A percentile compares a stretch with the other conserved stretches of the same genome.
Conservation (phyloP, 2,888 invertebrate genomes). For the Brachypalpus laphriformis region DNA sequence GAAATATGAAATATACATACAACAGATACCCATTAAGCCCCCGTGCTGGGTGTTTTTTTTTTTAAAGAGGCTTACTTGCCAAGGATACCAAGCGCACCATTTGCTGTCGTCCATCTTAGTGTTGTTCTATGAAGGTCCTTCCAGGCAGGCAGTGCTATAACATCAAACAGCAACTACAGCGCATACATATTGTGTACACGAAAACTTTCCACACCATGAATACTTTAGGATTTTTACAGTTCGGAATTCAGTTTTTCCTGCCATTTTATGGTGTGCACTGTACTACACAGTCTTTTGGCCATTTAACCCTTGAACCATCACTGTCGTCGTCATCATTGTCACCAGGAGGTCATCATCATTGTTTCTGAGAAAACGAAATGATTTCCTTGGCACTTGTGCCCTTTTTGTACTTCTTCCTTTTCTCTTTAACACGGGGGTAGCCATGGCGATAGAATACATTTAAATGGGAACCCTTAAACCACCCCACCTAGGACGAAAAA, state of each 20-base stretch:
- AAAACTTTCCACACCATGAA: slow-evolving; percentile 50
- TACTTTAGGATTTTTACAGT: slow-evolving; percentile 52
- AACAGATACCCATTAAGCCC: slow-evolving; percentile 58
- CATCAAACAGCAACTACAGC: neutral
- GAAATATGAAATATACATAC: slow-evolving; percentile 59
- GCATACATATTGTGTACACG: slow-evolving; percentile 28
- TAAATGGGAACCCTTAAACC: slow-evolving; percentile 40
- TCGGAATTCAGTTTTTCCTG: slow-evolving; percentile 36
- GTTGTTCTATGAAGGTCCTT: neutral
- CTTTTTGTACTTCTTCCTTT: slow-evolving; percentile 33
- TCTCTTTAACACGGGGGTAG: neutral
- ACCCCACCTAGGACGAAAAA: slow-evolving; percentile 26
- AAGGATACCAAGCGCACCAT: slow-evolving; percentile 40
- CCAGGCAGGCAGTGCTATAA: neutral
- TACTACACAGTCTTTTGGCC: slow-evolving; percentile 31
- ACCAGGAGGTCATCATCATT: slow-evolving; percentile 64
- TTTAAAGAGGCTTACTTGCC: slow-evolving; percentile 24
- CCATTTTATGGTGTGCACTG: neutral
- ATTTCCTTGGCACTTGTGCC: slow-evolving; percentile 66
- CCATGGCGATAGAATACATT: slow-evolving; percentile 18
- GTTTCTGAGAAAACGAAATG: slow-evolving; percentile 65
- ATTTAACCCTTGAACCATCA: slow-evolving; percentile 40
- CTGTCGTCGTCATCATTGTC: neutral
- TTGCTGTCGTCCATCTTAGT: slow-evolving; percentile 41
- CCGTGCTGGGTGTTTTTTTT: slow-evolving; percentile 25